These are phyloP conservation scores for Sphaerophoria rueppellii DNA, from an alignment of 2,888 invertebrate species.

Conservation along the genomic window DNA sequence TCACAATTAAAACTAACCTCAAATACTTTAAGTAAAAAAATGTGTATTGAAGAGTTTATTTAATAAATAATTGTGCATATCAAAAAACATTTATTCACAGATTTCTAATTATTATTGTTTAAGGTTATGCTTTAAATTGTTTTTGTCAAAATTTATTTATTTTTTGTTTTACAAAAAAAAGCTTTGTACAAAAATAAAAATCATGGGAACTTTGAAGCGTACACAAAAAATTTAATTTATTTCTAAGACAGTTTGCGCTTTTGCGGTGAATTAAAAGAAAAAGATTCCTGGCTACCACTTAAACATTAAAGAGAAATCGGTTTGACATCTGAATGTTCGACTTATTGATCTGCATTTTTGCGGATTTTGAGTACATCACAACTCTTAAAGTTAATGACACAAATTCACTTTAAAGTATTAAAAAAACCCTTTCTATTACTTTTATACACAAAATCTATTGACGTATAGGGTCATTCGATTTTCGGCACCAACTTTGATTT, in stretches of 20 bases:
- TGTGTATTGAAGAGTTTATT: too few relatives aligned
- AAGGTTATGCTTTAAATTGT: not conserved
- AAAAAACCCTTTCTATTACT: too few relatives aligned
- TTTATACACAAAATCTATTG: too few relatives aligned
- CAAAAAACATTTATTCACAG: slow-evolving; percentile 6
- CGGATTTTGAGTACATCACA: too few relatives aligned
- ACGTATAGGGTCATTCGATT: too few relatives aligned
- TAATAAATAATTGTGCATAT: slow-evolving; percentile 44
- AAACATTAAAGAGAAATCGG: too few relatives aligned
- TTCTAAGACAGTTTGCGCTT: not conserved
- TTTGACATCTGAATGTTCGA: too few relatives aligned
- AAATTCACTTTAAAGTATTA: too few relatives aligned
- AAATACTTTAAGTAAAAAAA: not conserved
- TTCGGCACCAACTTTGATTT: too few relatives aligned
- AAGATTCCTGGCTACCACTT: too few relatives aligned
- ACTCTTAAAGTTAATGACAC: too few relatives aligned
- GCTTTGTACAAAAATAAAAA: slow-evolving; percentile 31
- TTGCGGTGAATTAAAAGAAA: not conserved
- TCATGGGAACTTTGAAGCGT: not conserved
- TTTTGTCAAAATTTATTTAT: not conserved
- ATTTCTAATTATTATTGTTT: not conserved
- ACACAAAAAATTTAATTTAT: not conserved
- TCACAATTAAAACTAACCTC: not conserved
- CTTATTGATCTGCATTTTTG: too few relatives aligned
- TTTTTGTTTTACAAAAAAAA: slow-evolving; percentile 1